Percentiles rank a stretch among this genome's conserved stretches.
These are phyloP conservation scores for human DNA, from an alignment of 2,113 vertebrate genomes.

Conservation along the genomic window GRCh38 chr4:78486501-78487000, in stretches of 20 bases:
- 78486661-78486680: neutral
- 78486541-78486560: neutral
- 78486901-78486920: neutral
- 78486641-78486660: neutral
- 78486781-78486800: neutral
- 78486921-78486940: neutral
- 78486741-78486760: neutral
- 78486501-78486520: neutral
- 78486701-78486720: neutral
- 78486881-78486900: neutral
- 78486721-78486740: neutral
- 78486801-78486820: neutral
- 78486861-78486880: neutral
- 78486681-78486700: rapidly evolving
- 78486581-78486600: neutral
- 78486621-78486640: neutral
- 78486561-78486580: no score
- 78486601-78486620: neutral
- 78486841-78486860: neutral
- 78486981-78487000: neutral
- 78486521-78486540: neutral
- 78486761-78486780: neutral
- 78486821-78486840: neutral
- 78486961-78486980: neutral
- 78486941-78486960: neutral